A percentile compares a stretch with the other conserved stretches of the same genome.
phyloP scores from a whole-genome alignment of 2,888 invertebrate species.

The Cynaeus angustus region DNA sequence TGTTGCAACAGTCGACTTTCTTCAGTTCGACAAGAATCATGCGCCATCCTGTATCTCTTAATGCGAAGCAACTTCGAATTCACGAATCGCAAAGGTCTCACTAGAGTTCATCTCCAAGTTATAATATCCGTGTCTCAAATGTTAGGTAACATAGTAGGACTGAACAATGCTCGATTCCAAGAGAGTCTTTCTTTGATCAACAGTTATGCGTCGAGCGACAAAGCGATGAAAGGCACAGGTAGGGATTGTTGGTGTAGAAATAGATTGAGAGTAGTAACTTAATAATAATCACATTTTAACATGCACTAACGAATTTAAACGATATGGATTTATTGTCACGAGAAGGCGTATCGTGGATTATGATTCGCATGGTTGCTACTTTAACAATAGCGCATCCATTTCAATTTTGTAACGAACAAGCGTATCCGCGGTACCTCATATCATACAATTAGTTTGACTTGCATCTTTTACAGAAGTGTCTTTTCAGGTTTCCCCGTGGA shows the following conservation, averaged over 20 bases:
- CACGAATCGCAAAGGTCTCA: constrained; percentile 86
- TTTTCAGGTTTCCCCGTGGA: constrained; percentile 85
- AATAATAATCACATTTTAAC: no score
- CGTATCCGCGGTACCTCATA: no score
- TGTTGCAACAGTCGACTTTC: constrained; percentile 91
- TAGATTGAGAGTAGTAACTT: no score
- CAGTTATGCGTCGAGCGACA: constrained; percentile 93
- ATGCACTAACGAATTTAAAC: no score
- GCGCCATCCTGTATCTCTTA: constrained; percentile 91
- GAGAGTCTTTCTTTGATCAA: constrained; percentile 94
- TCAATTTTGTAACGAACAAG: not conserved
- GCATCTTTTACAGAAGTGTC: no score
- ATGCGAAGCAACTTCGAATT: constrained; percentile 97
- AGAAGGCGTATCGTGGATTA: no score
- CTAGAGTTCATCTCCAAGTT: constrained; percentile 93
- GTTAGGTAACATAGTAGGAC: constrained; percentile 90
- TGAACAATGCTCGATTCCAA: constrained; percentile 96
- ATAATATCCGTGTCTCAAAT: constrained; percentile 97
- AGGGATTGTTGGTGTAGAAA: not conserved
- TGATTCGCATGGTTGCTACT: not conserved
- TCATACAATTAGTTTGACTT: no score
- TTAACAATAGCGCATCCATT: not conserved
- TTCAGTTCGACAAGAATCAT: constrained; percentile 91
- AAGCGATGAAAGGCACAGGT: constrained; percentile 95
- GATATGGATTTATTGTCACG: no score